phyloP scores from a whole-genome alignment of 1,140 invertebrate genomes.

The Solenopsis invicta region DNA sequence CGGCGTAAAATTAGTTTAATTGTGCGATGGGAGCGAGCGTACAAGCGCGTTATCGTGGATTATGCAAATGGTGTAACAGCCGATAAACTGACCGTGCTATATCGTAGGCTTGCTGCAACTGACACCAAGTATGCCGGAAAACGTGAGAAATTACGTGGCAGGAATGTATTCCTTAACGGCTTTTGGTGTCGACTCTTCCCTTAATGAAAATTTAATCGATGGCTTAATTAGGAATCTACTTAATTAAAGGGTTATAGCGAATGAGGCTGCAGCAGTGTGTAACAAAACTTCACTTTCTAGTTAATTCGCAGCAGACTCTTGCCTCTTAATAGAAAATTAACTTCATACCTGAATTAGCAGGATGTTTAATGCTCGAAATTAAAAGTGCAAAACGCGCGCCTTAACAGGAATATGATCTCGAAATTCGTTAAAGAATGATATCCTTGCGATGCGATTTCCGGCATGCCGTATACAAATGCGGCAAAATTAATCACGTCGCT shows the following conservation, averaged over 20 bases:
- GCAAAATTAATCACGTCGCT: conserved; percentile 30
- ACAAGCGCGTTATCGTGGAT: neutral
- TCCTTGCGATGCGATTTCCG: conserved; percentile 7
- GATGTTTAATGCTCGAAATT: neutral
- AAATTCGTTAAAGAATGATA: neutral
- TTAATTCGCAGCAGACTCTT: conserved; percentile 24
- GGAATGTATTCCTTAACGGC: conserved; percentile 30
- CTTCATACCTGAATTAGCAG: neutral
- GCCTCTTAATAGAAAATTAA: conserved; percentile 32
- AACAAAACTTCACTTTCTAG: conserved; percentile 57
- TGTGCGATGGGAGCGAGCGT: neutral
- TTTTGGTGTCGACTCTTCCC: conserved; percentile 12
- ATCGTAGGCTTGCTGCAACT: conserved; percentile 85
- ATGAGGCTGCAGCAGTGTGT: conserved; percentile 26
- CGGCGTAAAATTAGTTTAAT: conserved; percentile 7
- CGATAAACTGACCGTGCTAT: conserved; percentile 80
- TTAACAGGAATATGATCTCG: neutral
- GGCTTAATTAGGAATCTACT: conserved; percentile 49
- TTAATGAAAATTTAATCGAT: conserved; percentile 57
- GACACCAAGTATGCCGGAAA: conserved; percentile 50
- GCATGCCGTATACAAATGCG: neutral
- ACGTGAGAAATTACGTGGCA: conserved; percentile 19
- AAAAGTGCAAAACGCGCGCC: neutral
- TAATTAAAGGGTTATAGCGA: conserved; percentile 50
- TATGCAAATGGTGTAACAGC: neutral